Evolutionary conservation across 2,888 invertebrate species (phyloP).

Genomic region (Limulus polyphemus): DNA sequence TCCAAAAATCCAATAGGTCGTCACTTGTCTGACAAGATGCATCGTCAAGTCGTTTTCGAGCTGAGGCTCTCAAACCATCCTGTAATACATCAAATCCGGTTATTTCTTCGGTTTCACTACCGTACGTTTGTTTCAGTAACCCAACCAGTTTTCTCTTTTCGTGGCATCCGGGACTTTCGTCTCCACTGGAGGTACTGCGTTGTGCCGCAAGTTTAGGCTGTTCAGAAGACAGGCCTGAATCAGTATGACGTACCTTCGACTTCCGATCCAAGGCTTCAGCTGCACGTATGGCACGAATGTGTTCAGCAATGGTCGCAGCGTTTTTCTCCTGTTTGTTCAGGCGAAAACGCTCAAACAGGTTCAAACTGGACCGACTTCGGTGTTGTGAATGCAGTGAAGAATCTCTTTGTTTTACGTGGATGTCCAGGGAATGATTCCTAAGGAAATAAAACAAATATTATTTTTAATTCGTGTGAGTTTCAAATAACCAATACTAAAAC

Average conservation of each 20-base stretch:
- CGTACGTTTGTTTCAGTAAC: slow-evolving; percentile 19
- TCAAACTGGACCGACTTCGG: slow-evolving; percentile 17
- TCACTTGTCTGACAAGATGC: slow-evolving; percentile 24
- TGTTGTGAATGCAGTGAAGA: slow-evolving; percentile 7
- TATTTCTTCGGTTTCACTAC: slow-evolving; percentile 17
- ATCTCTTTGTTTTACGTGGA: slow-evolving; percentile 15
- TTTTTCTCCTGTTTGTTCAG: slow-evolving; percentile 27
- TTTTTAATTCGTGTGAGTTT: no score
- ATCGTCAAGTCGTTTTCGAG: slow-evolving; percentile 9
- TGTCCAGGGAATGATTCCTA: slow-evolving; percentile 26
- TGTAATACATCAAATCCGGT: slow-evolving; percentile 12
- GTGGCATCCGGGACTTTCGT: slow-evolving; percentile 11
- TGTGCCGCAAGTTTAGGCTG: slow-evolving; percentile 13
- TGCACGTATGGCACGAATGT: slow-evolving; percentile 26
- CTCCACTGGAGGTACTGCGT: slow-evolving; percentile 21
- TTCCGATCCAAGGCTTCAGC: slow-evolving; percentile 27
- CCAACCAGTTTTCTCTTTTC: slow-evolving; percentile 18
- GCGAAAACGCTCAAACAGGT: slow-evolving; percentile 24
- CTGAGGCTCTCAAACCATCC: slow-evolving; percentile 2
- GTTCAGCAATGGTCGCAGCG: slow-evolving; percentile 26
- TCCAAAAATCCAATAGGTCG: slow-evolving; percentile 24
- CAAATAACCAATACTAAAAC: no score
- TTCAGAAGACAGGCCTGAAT: slow-evolving; percentile 11
- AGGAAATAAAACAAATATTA: neutral
- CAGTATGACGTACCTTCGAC: slow-evolving; percentile 16